phyloP scores from a whole-genome alignment of 2,797 vertebrate species.

The Tolypeutes matacus region DNA sequence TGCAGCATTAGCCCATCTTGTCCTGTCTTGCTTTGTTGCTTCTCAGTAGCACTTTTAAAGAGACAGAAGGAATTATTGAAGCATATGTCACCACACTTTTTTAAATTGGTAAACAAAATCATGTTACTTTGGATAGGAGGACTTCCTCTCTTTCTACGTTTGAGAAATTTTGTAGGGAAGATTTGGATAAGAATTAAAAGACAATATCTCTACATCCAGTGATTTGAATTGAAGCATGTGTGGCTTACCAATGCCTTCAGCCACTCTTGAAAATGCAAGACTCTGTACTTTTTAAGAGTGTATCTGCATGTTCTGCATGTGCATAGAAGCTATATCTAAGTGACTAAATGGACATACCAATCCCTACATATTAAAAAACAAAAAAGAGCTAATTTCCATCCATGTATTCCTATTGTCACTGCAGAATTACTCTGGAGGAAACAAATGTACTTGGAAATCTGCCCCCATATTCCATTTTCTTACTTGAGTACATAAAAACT shows the following conservation, averaged over 20 bases:
- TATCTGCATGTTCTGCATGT: neutral
- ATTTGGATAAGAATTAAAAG: slow-evolving; percentile 8
- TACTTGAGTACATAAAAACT: neutral
- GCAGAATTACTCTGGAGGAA: neutral
- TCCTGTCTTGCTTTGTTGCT: neutral
- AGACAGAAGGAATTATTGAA: neutral
- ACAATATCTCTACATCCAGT: neutral
- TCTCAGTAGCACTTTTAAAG: neutral
- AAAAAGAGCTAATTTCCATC: neutral
- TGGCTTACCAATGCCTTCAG: neutral
- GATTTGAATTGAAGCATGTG: neutral
- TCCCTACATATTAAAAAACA: neutral
- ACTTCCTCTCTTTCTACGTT: neutral
- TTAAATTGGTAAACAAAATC: slow-evolving; percentile 3
- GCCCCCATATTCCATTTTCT: neutral
- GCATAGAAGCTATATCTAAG: neutral
- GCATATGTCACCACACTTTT: neutral
- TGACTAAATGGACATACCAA: neutral
- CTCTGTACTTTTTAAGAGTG: neutral
- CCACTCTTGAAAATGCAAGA: neutral
- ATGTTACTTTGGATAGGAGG: neutral
- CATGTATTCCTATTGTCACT: neutral
- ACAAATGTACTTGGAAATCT: neutral
- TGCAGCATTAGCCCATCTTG: too few relatives aligned
- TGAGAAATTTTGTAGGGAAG: neutral